Conservation (phyloP, 2,113 vertebrate species). For the Dolichallabes microphthalmus region DNA sequence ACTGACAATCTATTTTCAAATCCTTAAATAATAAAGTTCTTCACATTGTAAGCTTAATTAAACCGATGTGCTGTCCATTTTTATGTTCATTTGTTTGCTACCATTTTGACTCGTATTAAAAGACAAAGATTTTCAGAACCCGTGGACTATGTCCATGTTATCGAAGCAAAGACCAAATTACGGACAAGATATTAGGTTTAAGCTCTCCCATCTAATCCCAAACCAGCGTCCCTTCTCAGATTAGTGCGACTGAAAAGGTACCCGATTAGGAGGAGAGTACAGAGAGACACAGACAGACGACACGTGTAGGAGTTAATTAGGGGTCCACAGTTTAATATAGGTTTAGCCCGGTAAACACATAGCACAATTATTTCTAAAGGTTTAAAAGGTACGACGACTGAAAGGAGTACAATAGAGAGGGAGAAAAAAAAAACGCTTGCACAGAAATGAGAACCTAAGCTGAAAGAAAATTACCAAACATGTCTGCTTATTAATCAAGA, state of each 20-base stretch:
- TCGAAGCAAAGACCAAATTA: neutral
- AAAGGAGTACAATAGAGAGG: neutral
- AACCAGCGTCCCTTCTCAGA: slow-evolving; percentile 18
- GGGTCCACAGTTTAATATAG: slow-evolving; percentile 52
- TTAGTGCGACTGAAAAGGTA: slow-evolving; percentile 37
- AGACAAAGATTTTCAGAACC: no score
- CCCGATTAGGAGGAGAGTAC: slow-evolving; percentile 46
- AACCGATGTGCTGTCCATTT: no score
- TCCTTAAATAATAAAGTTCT: no score
- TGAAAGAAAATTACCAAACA: slow-evolving; percentile 23
- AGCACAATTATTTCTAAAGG: slow-evolving; percentile 25
- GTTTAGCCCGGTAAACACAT: slow-evolving; percentile 52
- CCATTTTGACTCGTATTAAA: no score
- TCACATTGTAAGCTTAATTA: no score
- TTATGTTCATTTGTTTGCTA: no score
- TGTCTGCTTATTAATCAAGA: slow-evolving; percentile 12
- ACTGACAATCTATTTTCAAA: no score
- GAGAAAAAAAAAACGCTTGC: neutral
- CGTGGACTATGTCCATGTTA: neutral
- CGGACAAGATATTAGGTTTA: neutral
- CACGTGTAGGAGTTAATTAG: slow-evolving; percentile 54
- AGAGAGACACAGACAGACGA: slow-evolving; percentile 51
- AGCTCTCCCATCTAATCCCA: neutral
- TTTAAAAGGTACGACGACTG: slow-evolving; percentile 16
- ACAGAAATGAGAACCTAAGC: neutral